phyloP scores from a whole-genome alignment of 2,797 vertebrate species.

The Oreortyx pictus region DNA sequence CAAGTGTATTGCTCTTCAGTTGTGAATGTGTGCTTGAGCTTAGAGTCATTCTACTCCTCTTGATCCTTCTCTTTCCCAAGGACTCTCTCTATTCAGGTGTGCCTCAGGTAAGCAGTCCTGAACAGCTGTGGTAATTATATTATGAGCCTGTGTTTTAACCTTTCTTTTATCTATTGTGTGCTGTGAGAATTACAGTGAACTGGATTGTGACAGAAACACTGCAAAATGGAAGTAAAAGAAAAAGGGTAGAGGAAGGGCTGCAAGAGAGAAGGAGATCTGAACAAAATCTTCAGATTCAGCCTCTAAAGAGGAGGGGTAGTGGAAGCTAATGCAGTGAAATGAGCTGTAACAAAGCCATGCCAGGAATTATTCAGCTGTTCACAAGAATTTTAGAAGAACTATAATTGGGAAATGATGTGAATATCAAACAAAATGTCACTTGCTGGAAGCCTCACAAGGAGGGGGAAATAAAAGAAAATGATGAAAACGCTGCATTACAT shows the following conservation, averaged over 20 bases:
- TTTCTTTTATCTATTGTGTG: neutral
- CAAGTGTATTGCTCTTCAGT: neutral
- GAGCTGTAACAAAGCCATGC: slow-evolving; percentile 43
- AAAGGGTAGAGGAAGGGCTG: neutral
- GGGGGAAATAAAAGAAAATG: slow-evolving; percentile 15
- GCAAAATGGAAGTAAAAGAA: neutral
- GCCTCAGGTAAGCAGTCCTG: neutral
- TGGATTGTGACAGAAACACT: neutral
- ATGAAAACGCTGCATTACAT: slow-evolving; percentile 3
- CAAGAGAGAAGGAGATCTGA: neutral
- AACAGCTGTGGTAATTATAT: neutral
- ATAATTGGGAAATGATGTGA: slow-evolving; percentile 63
- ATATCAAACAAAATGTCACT: slow-evolving; percentile 61
- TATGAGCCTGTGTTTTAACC: neutral
- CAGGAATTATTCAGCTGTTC: slow-evolving; percentile 57
- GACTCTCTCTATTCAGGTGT: neutral
- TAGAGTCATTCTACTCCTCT: neutral
- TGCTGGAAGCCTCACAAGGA: slow-evolving; percentile 36
- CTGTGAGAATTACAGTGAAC: neutral
- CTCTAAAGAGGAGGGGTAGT: slow-evolving; percentile 2
- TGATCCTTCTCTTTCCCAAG: neutral
- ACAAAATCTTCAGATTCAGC: neutral
- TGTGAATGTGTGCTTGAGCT: neutral
- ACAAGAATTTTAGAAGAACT: slow-evolving; percentile 49
- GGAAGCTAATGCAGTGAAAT: slow-evolving; percentile 57